Conservation (phyloP, 1,140 invertebrate species). For the Drosophila pseudoananassae region DNA sequence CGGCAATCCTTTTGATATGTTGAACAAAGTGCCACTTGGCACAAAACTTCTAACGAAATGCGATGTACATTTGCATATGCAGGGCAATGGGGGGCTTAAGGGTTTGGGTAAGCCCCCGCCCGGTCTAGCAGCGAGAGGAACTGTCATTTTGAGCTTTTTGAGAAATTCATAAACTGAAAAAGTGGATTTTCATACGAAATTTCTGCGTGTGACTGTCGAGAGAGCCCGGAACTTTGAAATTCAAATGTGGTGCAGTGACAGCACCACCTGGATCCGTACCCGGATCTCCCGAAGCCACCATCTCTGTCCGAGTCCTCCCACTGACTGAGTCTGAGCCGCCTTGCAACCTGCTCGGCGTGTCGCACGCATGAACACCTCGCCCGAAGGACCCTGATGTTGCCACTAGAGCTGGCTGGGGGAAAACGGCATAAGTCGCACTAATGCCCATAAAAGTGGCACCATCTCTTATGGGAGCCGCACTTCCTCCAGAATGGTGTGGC, state of each 20-base stretch:
- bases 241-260: constrained; percentile 75
- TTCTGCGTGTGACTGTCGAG: constrained; percentile 64
- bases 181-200: constrained; percentile 82
- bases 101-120: constrained; percentile 9
- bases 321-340: constrained; percentile 5
- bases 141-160: constrained; percentile 79
- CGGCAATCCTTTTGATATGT: constrained; percentile 71
- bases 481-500: constrained; percentile 67
- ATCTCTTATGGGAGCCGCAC: constrained; percentile 9
- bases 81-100: not conserved
- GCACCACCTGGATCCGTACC: constrained; percentile 17
- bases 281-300: not conserved
- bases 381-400: constrained; percentile 43
- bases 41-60: constrained; percentile 65
- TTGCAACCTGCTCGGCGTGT: constrained; percentile 61
- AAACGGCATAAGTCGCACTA: constrained; percentile 79
- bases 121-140: constrained; percentile 41
- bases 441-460: constrained; percentile 79
- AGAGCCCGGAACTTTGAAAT: constrained; percentile 64
- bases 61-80: constrained; percentile 70
- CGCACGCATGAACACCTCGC: constrained; percentile 78
- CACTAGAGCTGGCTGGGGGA: constrained; percentile 28
- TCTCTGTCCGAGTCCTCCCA: not conserved
- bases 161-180: constrained; percentile 82
- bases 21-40: constrained; percentile 76